Base-by-base conservation (phyloP, 2,113 vertebrate species). In the Scalopus aquaticus region DNA sequence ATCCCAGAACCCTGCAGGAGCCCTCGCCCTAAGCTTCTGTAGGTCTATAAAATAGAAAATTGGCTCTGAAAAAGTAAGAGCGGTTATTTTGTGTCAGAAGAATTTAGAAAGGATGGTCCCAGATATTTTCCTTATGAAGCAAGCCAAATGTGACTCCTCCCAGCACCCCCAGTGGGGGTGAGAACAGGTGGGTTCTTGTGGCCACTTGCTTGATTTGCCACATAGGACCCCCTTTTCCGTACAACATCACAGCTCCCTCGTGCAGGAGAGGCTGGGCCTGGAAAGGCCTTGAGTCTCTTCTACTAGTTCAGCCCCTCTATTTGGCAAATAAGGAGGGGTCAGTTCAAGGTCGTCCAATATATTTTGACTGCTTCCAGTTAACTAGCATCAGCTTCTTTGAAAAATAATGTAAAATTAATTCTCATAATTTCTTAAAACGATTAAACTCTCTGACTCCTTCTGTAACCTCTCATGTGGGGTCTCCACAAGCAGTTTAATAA, bases 391-490 rank as follows among this genome's bases (percentile, higher is more conserved):
- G 15, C 39, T 10, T 78, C 32, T 82, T 60, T 60, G 28, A 51
- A 67, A 88, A 88, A 91, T 42, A 46, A n/a, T 88, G 26, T 70
- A 65, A 77, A 89, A 70, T 92, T 62, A 83, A 65, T 78, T 15
- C 9, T 74, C 19, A 58, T 83, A 69, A 49, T 70, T 85, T 80
- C 32, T 58, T 69, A 81, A 84, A 62, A 51, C 19, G 5, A 22
- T 84, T 87, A 54, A 83, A 85, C 35, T 54, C 20, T 7, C 70
- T 1, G 17, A 37, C 72, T 87, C 70, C 74, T 91, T 28, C 11
- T 54, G 30, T 30, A 51, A 77, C 35, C n/a, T 91, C 37, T 90
- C 49, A 22, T 82, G 82, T 92, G 24, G 42, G 28, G 5, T 56
- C 17, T 92, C 37, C 9, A 32, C 58, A 42, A 88, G 37, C 24